phyloP scores from a whole-genome alignment of 2,797 vertebrate species.

The Rhincodon typus region DNA sequence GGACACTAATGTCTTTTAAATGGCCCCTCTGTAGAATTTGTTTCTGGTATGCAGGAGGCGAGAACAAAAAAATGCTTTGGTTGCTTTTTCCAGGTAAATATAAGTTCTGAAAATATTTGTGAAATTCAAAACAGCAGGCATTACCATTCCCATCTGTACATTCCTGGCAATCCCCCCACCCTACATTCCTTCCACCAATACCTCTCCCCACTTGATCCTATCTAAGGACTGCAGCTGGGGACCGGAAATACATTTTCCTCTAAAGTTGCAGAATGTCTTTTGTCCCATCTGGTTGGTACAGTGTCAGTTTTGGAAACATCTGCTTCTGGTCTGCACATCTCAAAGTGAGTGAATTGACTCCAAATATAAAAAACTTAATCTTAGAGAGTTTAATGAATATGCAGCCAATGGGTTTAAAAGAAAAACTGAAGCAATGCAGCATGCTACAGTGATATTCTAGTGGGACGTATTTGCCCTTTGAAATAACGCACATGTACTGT shows the following conservation, averaged over 20 bases:
- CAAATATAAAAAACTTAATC: not conserved
- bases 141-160: not conserved
- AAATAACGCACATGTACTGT: not conserved
- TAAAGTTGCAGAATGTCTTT: not conserved
- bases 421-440: not conserved
- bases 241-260: not conserved
- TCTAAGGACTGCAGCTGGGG: not conserved
- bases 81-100: not conserved
- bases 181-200: not conserved
- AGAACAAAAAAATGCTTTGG: not conserved
- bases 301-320: not conserved
- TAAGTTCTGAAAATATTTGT: not conserved
- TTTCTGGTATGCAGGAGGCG: not conserved
- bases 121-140: not conserved
- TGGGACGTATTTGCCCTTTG: not conserved
- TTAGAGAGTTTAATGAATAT: not conserved
- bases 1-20: not conserved
- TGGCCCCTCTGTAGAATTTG: not conserved
- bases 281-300: not conserved
- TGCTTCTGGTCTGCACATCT: too few species aligned
- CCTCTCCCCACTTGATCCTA: too few species aligned
- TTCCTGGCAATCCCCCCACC: not conserved
- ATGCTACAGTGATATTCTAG: not conserved
- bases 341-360: not conserved
- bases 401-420: not conserved